Percentiles rank a stretch among this genome's conserved stretches.
Conservation (phyloP, 1,140 invertebrate genomes). For the Thrips palmi region DNA sequence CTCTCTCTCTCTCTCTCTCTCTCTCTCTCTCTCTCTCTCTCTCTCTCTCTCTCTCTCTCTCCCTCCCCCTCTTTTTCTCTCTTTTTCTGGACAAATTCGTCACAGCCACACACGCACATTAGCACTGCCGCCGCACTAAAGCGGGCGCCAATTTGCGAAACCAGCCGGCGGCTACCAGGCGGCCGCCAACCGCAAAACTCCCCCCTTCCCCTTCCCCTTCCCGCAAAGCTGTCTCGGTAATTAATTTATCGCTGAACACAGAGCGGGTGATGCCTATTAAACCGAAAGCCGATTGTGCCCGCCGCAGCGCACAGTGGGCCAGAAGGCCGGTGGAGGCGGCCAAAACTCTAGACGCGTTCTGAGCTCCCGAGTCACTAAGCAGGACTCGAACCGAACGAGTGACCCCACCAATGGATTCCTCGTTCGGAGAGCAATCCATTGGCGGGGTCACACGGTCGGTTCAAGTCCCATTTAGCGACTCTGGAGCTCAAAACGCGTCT, state of each 20-base stretch:
- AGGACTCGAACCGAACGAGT: too few relatives aligned
- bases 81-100: neutral
- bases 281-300: too few relatives aligned
- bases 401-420: too few relatives aligned
- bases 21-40: neutral
- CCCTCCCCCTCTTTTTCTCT: conserved; percentile 1
- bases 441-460: too few relatives aligned
- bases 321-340: too few relatives aligned
- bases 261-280: too few relatives aligned
- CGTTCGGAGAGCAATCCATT: too few relatives aligned
- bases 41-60: neutral
- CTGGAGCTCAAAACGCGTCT: too few relatives aligned
- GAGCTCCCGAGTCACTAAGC: too few relatives aligned
- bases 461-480: too few relatives aligned
- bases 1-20: conserved; percentile 6
- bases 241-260: neutral
- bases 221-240: neutral
- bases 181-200: neutral
- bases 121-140: neutral
- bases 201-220: neutral
- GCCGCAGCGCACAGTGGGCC: too few relatives aligned
- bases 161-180: neutral
- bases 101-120: neutral
- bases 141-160: neutral
- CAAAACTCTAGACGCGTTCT: too few relatives aligned